phyloP scores from a whole-genome alignment of 2,888 invertebrate species.

The Chironomus riparius region DNA sequence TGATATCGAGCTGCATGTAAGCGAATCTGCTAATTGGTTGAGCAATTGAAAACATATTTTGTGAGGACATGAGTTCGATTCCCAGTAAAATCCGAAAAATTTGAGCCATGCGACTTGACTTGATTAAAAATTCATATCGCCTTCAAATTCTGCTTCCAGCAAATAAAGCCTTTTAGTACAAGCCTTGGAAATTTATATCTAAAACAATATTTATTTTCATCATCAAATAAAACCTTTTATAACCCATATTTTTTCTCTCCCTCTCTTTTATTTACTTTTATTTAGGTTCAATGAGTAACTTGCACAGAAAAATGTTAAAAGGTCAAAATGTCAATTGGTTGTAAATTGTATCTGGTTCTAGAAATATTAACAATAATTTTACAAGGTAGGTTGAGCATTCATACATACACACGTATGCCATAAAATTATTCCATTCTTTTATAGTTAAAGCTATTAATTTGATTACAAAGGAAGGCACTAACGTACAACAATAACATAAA shows the following conservation, averaged over 20 bases:
- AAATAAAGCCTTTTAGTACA: too few species aligned
- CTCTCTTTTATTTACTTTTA: neutral
- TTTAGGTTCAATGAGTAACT: neutral
- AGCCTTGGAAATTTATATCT: neutral
- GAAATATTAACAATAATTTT: conserved; percentile 26
- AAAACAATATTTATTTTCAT: neutral
- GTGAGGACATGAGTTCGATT: too few species aligned
- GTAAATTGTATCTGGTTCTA: conserved; percentile 22
- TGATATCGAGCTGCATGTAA: too few species aligned
- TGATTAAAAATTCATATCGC: too few species aligned
- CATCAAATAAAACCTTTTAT: neutral
- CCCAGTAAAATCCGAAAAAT: too few species aligned
- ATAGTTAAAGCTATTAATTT: neutral
- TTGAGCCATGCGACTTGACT: too few species aligned
- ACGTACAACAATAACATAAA: neutral
- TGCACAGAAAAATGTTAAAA: conserved; percentile 19
- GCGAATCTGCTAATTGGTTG: too few species aligned
- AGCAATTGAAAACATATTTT: too few species aligned
- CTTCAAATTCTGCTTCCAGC: too few species aligned
- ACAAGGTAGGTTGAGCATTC: conserved; percentile 11
- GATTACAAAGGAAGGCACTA: neutral
- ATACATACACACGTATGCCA: neutral
- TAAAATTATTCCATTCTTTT: neutral
- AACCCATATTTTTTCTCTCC: too few species aligned
- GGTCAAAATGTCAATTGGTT: conserved; percentile 25